phyloP scores from a whole-genome alignment of 2,113 vertebrate species.

The Pagrus major region DNA sequence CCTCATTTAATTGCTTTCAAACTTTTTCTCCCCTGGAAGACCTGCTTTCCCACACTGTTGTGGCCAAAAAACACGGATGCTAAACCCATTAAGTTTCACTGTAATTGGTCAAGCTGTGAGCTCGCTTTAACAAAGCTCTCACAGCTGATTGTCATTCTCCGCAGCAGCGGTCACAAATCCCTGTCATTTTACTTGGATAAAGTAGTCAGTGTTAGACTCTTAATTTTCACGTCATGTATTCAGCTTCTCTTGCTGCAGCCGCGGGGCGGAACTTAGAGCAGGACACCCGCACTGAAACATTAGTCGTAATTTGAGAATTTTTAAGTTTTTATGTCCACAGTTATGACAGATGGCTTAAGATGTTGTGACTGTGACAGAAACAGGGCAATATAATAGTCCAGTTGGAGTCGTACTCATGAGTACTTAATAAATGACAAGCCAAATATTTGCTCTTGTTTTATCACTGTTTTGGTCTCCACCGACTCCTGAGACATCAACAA shows the following conservation, averaged over 20 bases:
- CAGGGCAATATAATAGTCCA: no score
- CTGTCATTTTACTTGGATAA: conserved; percentile 43
- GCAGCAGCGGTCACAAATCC: conserved; percentile 51
- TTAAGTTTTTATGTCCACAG: background rate
- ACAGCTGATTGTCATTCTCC: conserved; percentile 52
- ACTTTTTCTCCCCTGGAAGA: conserved; percentile 41
- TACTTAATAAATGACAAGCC: no score
- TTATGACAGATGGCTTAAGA: background rate
- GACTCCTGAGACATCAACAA: no score
- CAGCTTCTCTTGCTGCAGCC: conserved; percentile 5
- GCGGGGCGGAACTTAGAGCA: conserved; percentile 17
- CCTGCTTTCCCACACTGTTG: conserved; percentile 30
- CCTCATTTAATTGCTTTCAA: conserved; percentile 63
- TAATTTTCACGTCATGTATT: conserved; percentile 42
- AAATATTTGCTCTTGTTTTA: no score
- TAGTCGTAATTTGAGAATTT: background rate
- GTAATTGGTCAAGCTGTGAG: conserved; percentile 50
- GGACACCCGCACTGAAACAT: background rate
- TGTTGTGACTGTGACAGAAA: no score
- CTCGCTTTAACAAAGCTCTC: conserved; percentile 49
- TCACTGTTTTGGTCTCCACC: no score
- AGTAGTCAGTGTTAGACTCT: conserved; percentile 40
- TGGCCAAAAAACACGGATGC: conserved; percentile 45
- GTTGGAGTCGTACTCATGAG: no score
- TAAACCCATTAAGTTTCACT: conserved; percentile 51